Percentiles rank a stretch among this genome's conserved stretches.
Evolutionary conservation across 1,140 invertebrate genomes (phyloP).

Genomic region (Ephestia elutella): DNA sequence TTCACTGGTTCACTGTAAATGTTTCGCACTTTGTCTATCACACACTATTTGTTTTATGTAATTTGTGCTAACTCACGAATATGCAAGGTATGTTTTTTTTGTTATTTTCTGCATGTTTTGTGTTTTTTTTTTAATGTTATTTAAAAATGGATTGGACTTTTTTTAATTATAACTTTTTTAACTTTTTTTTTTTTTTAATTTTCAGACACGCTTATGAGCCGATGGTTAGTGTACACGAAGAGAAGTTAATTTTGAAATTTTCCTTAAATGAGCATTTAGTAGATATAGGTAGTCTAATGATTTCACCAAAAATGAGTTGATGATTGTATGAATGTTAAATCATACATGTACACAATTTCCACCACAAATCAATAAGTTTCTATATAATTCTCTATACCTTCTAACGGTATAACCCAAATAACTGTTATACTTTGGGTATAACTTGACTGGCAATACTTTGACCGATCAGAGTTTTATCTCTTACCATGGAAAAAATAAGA

Average conservation of each 20-base stretch:
- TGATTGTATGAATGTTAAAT: no score
- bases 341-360: no score
- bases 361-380: no score
- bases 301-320: no score
- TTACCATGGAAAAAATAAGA: no score
- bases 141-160: not conserved
- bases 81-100: constrained; percentile 19
- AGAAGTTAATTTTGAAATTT: not conserved
- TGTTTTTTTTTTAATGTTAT: not conserved
- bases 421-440: no score
- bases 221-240: not conserved
- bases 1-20: not conserved
- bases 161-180: not conserved
- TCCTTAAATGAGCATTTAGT: no score
- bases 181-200: not conserved
- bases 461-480: no score
- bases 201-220: constrained; percentile 7
- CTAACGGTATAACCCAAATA: no score
- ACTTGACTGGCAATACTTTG: no score
- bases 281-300: no score
- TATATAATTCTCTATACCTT: no score
- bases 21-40: not conserved
- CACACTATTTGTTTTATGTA: constrained; percentile 1
- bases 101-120: not conserved
- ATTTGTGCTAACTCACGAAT: constrained; percentile 14